A percentile compares a stretch with the other conserved stretches of the same genome.
Evolutionary conservation across 2,888 invertebrate species (phyloP).

Genomic region (Leptopilina myrica): DNA sequence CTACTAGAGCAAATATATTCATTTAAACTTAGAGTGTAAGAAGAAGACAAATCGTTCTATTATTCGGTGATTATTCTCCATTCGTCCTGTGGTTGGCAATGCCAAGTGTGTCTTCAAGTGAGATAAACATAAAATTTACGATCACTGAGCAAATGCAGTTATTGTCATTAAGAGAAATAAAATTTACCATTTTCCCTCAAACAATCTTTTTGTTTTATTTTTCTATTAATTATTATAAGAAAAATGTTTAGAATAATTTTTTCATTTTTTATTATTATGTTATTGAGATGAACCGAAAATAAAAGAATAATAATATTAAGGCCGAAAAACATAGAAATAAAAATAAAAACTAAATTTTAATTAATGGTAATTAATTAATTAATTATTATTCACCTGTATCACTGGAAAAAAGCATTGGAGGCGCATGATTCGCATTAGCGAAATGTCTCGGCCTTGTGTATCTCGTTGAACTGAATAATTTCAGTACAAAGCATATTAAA

Average conservation of each 20-base stretch:
- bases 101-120: background rate
- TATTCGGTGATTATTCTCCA: constrained; percentile 13
- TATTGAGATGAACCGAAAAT: too few species aligned
- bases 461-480: constrained; percentile 86
- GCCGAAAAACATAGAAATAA: background rate
- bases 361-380: constrained; percentile 14
- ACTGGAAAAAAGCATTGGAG: constrained; percentile 90
- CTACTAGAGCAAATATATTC: background rate
- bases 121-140: background rate
- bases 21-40: background rate
- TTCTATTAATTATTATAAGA: too few species aligned
- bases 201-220: too few species aligned
- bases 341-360: background rate
- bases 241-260: too few species aligned
- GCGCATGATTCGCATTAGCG: constrained; percentile 90
- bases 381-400: constrained; percentile 84
- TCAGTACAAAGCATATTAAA: constrained; percentile 92
- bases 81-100: constrained; percentile 16
- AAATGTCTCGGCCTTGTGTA: constrained; percentile 85
- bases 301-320: too few species aligned
- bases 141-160: background rate
- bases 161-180: background rate
- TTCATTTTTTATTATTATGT: too few species aligned
- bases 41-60: constrained; percentile 12
- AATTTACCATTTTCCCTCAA: too few species aligned